Evolutionary conservation across 2,888 invertebrate genomes (phyloP).

Genomic region (Troilus luridus): DNA sequence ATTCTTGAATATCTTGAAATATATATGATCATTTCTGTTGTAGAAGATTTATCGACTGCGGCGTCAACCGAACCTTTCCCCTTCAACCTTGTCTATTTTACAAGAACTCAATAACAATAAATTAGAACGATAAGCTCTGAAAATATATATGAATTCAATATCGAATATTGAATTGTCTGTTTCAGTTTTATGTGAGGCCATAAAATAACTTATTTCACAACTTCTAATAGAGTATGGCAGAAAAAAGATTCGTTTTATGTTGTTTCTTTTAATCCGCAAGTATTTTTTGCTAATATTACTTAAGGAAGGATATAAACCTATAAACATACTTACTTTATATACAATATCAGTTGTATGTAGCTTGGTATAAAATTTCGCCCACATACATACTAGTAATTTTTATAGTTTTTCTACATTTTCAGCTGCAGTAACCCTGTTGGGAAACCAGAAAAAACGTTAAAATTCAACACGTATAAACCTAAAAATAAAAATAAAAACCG

Average conservation of each 20-base stretch:
- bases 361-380: too few relatives aligned
- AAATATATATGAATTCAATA: slow-evolving; percentile 21
- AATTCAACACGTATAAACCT: too few relatives aligned
- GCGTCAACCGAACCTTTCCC: neutral
- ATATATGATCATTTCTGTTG: neutral
- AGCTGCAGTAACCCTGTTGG: too few relatives aligned
- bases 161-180: neutral
- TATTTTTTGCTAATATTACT: neutral
- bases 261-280: neutral
- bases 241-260: neutral
- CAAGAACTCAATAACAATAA: slow-evolving; percentile 27
- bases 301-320: too few relatives aligned
- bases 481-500: too few relatives aligned
- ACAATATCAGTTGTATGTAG: too few relatives aligned
- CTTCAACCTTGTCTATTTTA: neutral
- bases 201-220: neutral
- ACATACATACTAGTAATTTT: too few relatives aligned
- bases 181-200: slow-evolving; percentile 2
- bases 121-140: neutral
- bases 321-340: too few relatives aligned
- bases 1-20: too few relatives aligned
- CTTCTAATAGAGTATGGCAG: neutral
- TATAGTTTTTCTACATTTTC: too few relatives aligned
- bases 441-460: too few relatives aligned
- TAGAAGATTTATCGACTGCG: neutral